Evolutionary conservation across 2,797 vertebrate species (phyloP).

Genomic region (Micrastur ruficollis): DNA sequence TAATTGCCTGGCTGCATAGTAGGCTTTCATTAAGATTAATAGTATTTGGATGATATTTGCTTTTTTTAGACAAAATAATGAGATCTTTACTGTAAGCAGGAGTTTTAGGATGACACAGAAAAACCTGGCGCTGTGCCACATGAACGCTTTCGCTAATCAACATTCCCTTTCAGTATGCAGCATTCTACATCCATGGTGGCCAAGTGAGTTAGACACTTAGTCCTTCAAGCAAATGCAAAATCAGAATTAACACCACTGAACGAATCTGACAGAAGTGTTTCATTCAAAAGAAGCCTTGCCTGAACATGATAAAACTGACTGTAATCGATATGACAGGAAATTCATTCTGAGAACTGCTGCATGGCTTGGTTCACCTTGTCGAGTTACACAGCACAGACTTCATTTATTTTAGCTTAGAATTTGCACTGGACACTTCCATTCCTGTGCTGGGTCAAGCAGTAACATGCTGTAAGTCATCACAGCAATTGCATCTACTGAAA

Average conservation of each 20-base stretch:
- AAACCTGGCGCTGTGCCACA: not conserved
- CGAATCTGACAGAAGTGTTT: not conserved
- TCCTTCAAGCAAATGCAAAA: not conserved
- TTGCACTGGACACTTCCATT: not conserved
- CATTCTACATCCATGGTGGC: not conserved
- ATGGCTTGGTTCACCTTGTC: not conserved
- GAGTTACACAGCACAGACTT: not conserved
- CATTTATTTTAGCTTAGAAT: not conserved
- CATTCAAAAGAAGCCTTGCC: not conserved
- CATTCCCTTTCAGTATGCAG: not conserved
- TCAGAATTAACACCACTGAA: slow-evolving; percentile 10
- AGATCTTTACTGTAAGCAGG: slow-evolving; percentile 46
- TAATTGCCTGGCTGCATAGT: not conserved
- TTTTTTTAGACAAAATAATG: slow-evolving; percentile 60
- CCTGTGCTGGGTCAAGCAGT: not conserved
- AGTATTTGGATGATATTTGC: slow-evolving; percentile 51
- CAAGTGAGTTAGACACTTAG: not conserved
- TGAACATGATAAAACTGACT: not conserved
- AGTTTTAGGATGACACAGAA: slow-evolving; percentile 32
- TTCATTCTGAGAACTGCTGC: not conserved
- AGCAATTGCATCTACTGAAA: not conserved
- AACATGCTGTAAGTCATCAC: not conserved
- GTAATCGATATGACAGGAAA: not conserved
- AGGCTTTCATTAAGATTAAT: slow-evolving; percentile 13
- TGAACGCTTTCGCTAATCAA: not conserved